Evolutionary conservation across 2,113 vertebrate species (phyloP).

Genomic region (Phoxinus phoxinus): DNA sequence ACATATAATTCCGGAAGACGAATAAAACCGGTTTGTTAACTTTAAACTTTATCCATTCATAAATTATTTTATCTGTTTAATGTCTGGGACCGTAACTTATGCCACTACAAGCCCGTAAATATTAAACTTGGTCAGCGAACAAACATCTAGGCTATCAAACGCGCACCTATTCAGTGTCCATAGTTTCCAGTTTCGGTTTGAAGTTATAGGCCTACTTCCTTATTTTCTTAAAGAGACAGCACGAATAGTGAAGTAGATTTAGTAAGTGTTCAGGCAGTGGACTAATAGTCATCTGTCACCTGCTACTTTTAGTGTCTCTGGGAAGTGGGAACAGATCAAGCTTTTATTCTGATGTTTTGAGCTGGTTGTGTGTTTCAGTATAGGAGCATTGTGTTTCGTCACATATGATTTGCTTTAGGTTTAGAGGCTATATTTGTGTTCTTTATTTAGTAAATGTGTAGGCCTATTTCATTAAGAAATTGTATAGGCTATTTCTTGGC

Average conservation of each 20-base stretch:
- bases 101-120: too few relatives aligned
- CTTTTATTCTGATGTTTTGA: background rate
- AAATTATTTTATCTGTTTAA: background rate
- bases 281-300: background rate
- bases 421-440: background rate
- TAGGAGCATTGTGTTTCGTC: background rate
- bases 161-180: background rate
- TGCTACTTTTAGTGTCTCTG: background rate
- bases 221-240: constrained; percentile 47
- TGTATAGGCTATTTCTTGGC: background rate
- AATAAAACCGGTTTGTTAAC: background rate
- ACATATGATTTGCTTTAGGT: background rate
- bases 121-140: background rate
- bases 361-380: background rate
- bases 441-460: background rate
- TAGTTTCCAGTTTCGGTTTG: constrained; percentile 42
- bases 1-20: background rate
- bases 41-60: background rate
- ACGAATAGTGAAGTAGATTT: background rate
- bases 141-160: background rate
- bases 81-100: background rate
- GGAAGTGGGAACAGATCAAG: background rate
- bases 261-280: background rate
- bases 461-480: too few relatives aligned
- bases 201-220: constrained; percentile 18